phyloP scores from a whole-genome alignment of 1,140 invertebrate genomes.

The Drosophila punjabiensis region DNA sequence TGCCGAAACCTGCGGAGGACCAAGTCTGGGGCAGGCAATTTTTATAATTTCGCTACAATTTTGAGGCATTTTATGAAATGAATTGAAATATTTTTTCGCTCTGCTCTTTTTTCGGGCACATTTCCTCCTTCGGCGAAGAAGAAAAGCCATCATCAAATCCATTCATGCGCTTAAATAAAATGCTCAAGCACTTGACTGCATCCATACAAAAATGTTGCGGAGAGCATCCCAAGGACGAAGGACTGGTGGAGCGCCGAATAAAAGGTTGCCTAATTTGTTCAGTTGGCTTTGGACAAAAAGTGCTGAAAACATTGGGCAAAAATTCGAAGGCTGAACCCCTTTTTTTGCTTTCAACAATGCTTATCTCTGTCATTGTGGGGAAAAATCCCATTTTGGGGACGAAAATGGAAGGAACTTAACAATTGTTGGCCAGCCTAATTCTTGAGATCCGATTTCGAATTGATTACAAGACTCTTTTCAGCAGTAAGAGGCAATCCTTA shows the following conservation, averaged over 20 bases:
- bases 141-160: slow-evolving; percentile 81
- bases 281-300: slow-evolving; percentile 57
- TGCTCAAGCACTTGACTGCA: slow-evolving; percentile 85
- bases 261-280: slow-evolving; percentile 78
- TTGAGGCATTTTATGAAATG: slow-evolving; percentile 82
- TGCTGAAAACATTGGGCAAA: slow-evolving; percentile 8
- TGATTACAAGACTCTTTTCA: slow-evolving; percentile 19
- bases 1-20: slow-evolving; percentile 24
- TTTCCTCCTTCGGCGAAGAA: slow-evolving; percentile 59
- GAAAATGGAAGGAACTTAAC: slow-evolving; percentile 14
- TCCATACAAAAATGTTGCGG: slow-evolving; percentile 77
- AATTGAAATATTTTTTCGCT: slow-evolving; percentile 74
- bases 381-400: slow-evolving; percentile 26
- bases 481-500: slow-evolving; percentile 20
- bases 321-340: slow-evolving; percentile 41
- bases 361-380: slow-evolving; percentile 15
- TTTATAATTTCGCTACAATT: slow-evolving; percentile 85
- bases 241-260: slow-evolving; percentile 29
- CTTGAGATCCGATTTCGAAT: slow-evolving; percentile 26
- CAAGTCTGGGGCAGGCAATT: slow-evolving; percentile 60
- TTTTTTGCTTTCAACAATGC: slow-evolving; percentile 23
- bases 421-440: slow-evolving; percentile 25
- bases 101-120: slow-evolving; percentile 52
- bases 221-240: slow-evolving; percentile 10
- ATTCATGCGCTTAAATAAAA: slow-evolving; percentile 85